phyloP scores from a whole-genome alignment of 2,113 vertebrate genomes.

The Pedetes capensis region DNA sequence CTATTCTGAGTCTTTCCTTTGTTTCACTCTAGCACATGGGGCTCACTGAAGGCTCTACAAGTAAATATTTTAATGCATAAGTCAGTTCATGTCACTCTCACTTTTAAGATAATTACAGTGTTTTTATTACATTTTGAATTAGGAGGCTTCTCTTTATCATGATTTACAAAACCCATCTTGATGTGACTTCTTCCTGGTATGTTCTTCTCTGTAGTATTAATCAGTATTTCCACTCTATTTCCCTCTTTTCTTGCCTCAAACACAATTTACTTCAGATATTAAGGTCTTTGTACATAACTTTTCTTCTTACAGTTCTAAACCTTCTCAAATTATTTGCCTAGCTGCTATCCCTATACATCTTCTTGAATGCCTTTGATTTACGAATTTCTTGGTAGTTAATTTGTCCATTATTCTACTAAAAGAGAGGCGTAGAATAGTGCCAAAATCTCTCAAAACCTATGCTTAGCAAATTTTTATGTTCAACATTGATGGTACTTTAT shows the following conservation, averaged over 20 bases:
- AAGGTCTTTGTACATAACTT: too few species aligned
- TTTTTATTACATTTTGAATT: neutral
- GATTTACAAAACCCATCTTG: neutral
- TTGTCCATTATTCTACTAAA: neutral
- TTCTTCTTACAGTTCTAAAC: too few species aligned
- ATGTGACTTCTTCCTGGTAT: neutral
- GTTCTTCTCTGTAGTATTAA: too few species aligned
- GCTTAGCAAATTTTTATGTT: neutral
- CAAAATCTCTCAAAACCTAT: neutral
- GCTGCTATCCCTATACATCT: neutral
- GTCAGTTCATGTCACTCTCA: neutral
- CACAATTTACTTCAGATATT: too few species aligned
- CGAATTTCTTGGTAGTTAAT: neutral
- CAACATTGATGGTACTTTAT: neutral
- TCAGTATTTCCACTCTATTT: neutral
- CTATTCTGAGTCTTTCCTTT: neutral
- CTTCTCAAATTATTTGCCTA: neutral
- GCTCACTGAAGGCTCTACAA: too few species aligned
- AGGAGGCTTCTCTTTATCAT: neutral
- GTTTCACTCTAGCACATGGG: neutral
- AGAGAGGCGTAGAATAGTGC: neutral
- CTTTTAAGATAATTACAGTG: neutral
- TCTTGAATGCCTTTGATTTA: neutral
- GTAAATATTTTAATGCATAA: neutral
- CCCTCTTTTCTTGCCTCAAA: too few species aligned